A percentile compares a stretch with the other conserved stretches of the same genome.
phyloP scores from a whole-genome alignment of 2,113 vertebrate genomes.

The Sylvilagus bachmani region DNA sequence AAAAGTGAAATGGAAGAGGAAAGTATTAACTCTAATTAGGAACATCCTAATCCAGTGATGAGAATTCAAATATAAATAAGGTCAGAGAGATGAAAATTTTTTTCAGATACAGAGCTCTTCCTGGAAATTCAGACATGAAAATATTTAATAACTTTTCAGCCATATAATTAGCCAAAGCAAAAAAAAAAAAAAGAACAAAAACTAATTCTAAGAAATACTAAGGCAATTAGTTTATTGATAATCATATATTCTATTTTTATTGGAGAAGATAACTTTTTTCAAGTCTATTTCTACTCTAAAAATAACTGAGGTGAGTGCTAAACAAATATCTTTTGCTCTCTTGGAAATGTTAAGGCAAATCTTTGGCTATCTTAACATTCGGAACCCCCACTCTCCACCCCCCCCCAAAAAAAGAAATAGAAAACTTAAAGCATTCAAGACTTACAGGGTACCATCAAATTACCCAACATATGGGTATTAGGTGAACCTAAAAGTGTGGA shows the following conservation, averaged over 20 bases:
- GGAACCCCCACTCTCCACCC: neutral
- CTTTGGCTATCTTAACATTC: neutral
- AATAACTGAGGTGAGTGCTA: neutral
- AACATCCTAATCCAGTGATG: neutral
- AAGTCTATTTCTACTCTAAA: neutral
- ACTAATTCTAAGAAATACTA: neutral
- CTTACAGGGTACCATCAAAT: too few species aligned
- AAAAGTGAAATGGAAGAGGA: neutral
- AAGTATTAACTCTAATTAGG: neutral
- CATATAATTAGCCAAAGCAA: conserved; percentile 24
- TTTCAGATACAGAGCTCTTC: neutral
- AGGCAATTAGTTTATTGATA: neutral
- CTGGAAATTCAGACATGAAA: neutral
- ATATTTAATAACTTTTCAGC: neutral
- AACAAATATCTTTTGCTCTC: neutral
- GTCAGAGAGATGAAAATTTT: neutral
- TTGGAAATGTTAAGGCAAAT: conserved; percentile 1
- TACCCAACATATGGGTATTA: too few species aligned
- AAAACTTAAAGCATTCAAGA: too few species aligned
- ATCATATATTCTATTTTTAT: conserved; percentile 8
- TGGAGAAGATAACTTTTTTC: neutral
- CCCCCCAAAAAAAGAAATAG: too few species aligned
- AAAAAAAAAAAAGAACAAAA: neutral
- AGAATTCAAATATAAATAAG: conserved; percentile 6
- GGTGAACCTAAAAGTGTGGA: too few species aligned